These are phyloP conservation scores for Psylliodes chrysocephalus DNA, from an alignment of 2,888 invertebrate genomes.

Conservation along the genomic window DNA sequence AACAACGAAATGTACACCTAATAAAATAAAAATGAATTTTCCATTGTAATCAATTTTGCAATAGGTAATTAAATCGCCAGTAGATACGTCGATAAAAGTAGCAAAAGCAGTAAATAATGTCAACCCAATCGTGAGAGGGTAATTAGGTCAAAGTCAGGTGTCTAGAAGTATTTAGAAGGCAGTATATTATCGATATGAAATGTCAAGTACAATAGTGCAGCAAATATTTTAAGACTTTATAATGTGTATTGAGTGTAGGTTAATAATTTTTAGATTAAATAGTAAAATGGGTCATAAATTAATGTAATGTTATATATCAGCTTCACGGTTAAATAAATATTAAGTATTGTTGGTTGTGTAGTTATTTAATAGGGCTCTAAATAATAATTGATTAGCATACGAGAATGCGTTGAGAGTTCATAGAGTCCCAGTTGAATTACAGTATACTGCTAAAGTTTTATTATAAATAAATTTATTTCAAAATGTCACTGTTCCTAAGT, in stretches of 20 bases:
- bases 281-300: too few relatives aligned
- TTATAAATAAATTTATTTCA: too few relatives aligned
- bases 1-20: background rate
- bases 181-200: slow-evolving; percentile 3
- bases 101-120: background rate
- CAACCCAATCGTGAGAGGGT: background rate
- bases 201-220: slow-evolving; percentile 11
- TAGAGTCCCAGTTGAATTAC: too few relatives aligned
- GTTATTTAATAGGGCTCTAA: too few relatives aligned
- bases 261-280: background rate
- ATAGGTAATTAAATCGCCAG: background rate
- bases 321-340: too few relatives aligned
- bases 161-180: slow-evolving; percentile 9
- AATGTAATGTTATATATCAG: too few relatives aligned
- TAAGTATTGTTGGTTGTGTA: too few relatives aligned
- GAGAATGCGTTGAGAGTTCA: too few relatives aligned
- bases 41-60: background rate
- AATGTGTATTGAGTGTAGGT: background rate
- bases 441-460: too few relatives aligned
- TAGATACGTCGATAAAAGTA: background rate
- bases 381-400: too few relatives aligned
- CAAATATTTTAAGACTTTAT: background rate
- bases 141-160: slow-evolving; percentile 8
- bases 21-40: background rate
- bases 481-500: too few relatives aligned